Conservation (phyloP, 2,888 invertebrate genomes). For the Athalia cordata region DNA sequence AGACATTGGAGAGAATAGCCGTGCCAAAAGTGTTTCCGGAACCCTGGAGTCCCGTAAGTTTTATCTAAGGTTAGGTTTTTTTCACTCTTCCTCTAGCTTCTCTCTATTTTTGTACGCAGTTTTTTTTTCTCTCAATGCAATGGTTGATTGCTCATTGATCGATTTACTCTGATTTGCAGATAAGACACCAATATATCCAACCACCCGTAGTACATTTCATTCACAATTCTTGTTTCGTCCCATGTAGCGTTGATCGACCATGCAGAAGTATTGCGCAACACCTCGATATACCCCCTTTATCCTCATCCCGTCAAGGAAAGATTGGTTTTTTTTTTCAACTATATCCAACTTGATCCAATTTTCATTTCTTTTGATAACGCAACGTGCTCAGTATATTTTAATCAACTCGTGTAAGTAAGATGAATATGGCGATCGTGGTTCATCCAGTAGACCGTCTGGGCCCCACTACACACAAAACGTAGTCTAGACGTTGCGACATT, state of each 20-base stretch:
- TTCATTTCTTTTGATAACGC: slow-evolving; percentile 40
- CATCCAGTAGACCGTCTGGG: not conserved
- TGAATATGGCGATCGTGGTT: slow-evolving; percentile 4
- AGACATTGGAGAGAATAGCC: slow-evolving; percentile 56
- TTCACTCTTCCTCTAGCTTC: no score
- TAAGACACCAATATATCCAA: not conserved
- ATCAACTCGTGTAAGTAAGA: slow-evolving; percentile 7
- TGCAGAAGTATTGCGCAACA: slow-evolving; percentile 5
- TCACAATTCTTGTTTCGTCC: not conserved
- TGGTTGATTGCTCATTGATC: no score
- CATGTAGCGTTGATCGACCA: not conserved
- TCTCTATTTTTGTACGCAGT: no score
- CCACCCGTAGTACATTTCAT: not conserved
- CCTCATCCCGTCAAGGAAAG: not conserved
- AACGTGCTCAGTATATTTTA: slow-evolving; percentile 31
- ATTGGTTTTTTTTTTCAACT: slow-evolving; percentile 29
- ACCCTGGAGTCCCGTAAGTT: slow-evolving; percentile 54
- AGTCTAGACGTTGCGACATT: not conserved
- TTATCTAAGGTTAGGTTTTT: not conserved
- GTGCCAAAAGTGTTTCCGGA: slow-evolving; percentile 54
- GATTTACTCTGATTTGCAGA: no score
- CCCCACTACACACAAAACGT: not conserved
- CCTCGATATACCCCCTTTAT: slow-evolving; percentile 3
- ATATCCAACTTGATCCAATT: slow-evolving; percentile 35
- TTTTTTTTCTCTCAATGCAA: no score